These are phyloP conservation scores for Lasiurus cinereus DNA, from an alignment of 2,113 vertebrate species.

Conservation along the genomic window DNA sequence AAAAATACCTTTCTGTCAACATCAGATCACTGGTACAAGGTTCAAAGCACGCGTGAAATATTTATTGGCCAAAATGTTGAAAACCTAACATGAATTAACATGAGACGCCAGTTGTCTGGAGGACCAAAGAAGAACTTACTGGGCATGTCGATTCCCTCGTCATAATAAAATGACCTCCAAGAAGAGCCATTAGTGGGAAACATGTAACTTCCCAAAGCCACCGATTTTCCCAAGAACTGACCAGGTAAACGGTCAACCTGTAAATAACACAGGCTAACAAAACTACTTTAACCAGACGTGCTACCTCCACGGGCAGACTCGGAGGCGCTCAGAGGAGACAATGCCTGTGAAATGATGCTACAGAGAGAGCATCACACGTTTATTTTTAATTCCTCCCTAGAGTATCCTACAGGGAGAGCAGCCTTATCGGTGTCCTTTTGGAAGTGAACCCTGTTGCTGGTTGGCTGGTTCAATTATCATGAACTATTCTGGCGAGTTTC, in stretches of 20 bases:
- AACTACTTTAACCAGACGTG: slow-evolving; percentile 22
- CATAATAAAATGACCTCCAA: slow-evolving; percentile 21
- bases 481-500: slow-evolving; percentile 79
- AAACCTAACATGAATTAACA: not conserved
- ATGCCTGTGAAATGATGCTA: not conserved
- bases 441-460: slow-evolving; percentile 70
- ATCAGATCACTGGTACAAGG: not conserved
- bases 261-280: not conserved
- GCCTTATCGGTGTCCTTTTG: slow-evolving; percentile 65
- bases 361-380: not conserved
- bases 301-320: not conserved
- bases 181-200: not conserved
- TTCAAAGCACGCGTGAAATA: not conserved
- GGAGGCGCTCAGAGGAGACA: slow-evolving; percentile 13
- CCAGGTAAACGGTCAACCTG: not conserved
- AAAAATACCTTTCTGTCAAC: not conserved
- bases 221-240: not conserved
- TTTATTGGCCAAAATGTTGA: slow-evolving; percentile 2
- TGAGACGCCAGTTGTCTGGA: not conserved
- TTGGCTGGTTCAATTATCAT: slow-evolving; percentile 77
- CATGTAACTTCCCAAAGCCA: not conserved
- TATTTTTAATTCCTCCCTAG: slow-evolving; percentile 51
- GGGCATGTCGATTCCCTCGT: not conserved
- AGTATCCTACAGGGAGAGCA: slow-evolving; percentile 54
- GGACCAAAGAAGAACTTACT: not conserved